Evolutionary conservation across 2,888 invertebrate genomes (phyloP).

Genomic region (Dioctria linearis): DNA sequence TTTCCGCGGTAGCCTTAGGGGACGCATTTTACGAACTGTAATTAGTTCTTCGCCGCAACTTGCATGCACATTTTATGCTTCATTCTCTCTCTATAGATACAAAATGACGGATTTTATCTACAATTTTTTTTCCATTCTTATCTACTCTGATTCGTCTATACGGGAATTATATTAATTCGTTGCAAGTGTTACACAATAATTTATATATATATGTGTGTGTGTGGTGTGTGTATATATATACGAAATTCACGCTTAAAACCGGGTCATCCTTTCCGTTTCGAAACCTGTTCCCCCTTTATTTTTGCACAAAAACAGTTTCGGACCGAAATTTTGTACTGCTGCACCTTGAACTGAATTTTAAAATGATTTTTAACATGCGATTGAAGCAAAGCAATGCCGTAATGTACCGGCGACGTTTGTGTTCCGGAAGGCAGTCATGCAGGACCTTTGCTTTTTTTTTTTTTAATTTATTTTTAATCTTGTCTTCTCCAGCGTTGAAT

Average conservation of each 20-base stretch:
- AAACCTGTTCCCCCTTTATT: background rate
- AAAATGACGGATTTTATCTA: no score
- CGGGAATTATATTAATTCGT: background rate
- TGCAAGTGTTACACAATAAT: background rate
- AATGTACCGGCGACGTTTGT: background rate
- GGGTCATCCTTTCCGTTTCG: constrained; percentile 23
- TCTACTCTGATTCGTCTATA: no score
- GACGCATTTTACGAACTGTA: background rate
- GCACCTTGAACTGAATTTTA: constrained; percentile 43
- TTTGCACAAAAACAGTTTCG: background rate
- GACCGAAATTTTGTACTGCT: background rate
- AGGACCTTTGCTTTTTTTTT: background rate
- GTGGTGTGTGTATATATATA: background rate
- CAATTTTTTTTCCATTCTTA: no score
- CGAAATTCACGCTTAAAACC: background rate
- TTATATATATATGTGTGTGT: no score
- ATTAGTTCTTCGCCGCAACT: constrained; percentile 9
- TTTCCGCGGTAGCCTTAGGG: background rate
- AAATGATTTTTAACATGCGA: constrained; percentile 27
- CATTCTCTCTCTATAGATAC: no score
- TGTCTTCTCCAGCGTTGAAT: background rate
- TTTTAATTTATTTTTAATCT: background rate
- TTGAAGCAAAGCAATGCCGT: background rate
- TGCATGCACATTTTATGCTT: no score
- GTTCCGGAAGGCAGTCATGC: constrained; percentile 18